Evolutionary conservation across 2,797 vertebrate genomes (phyloP).

Genomic region (Myotis vivesi): DNA sequence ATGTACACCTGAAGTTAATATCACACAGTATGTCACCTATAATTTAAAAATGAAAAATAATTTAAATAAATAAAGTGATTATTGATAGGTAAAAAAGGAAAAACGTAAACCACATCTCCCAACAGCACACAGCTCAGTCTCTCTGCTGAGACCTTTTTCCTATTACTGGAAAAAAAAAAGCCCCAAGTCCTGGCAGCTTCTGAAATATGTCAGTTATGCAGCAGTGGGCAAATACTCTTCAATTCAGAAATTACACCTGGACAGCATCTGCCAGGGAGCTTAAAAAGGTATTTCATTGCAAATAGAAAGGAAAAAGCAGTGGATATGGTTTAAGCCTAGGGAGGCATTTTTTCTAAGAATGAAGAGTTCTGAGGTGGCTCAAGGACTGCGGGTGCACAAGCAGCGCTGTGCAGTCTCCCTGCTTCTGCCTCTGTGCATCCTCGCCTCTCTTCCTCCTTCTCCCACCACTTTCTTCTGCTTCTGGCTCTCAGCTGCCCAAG

Average conservation of each 20-base stretch:
- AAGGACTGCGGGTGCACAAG: neutral
- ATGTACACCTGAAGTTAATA: neutral
- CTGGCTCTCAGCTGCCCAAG: neutral
- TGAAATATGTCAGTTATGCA: constrained; percentile 26
- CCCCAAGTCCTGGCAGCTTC: neutral
- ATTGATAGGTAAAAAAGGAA: neutral
- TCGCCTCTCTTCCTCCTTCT: neutral
- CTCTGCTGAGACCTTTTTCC: neutral
- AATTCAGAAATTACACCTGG: neutral
- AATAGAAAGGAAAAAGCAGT: neutral
- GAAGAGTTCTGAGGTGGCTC: neutral
- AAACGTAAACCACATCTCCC: neutral
- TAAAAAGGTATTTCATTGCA: neutral
- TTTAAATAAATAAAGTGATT: neutral
- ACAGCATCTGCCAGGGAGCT: neutral
- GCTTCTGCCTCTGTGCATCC: neutral
- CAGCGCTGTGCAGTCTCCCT: fast-evolving
- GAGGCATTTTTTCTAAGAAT: neutral
- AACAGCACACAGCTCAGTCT: neutral
- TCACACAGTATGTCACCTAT: neutral
- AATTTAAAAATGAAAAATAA: neutral
- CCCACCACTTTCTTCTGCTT: too few relatives aligned
- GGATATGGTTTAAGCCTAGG: neutral
- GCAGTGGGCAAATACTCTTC: constrained; percentile 19
- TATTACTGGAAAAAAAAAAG: neutral